Percentiles rank a stretch among this genome's conserved stretches.
Evolutionary conservation across 1,140 invertebrate genomes (phyloP).

Genomic region (Ceratina japonica): DNA sequence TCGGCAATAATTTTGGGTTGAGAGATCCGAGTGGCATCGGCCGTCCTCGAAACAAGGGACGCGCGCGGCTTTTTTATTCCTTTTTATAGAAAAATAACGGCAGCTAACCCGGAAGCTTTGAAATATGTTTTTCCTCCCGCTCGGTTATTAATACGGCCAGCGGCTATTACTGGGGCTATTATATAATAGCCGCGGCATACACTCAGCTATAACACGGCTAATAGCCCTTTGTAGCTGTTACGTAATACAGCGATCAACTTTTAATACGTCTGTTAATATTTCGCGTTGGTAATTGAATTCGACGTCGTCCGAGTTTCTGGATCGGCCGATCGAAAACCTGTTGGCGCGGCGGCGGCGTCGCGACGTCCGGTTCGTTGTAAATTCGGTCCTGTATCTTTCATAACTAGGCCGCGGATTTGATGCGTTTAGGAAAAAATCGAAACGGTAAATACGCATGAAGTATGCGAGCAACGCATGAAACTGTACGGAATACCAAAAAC

Average conservation of each 20-base stretch:
- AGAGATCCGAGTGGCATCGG: slow-evolving; percentile 18
- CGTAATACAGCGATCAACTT: slow-evolving; percentile 34
- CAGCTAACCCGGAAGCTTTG: slow-evolving; percentile 25
- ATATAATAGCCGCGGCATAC: slow-evolving; percentile 26
- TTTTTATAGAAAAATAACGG: slow-evolving; percentile 43
- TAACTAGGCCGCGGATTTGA: too few relatives aligned
- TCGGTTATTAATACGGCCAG: slow-evolving; percentile 37
- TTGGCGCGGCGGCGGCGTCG: background rate
- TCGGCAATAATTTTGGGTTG: slow-evolving; percentile 19
- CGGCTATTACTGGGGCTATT: slow-evolving; percentile 40
- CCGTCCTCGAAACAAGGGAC: slow-evolving; percentile 21
- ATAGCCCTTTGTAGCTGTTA: slow-evolving; percentile 37
- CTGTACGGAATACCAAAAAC: too few relatives aligned
- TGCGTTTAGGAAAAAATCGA: too few relatives aligned
- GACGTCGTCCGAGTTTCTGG: background rate
- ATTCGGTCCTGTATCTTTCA: too few relatives aligned
- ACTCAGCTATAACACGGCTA: slow-evolving; percentile 26
- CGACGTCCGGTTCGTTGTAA: too few relatives aligned
- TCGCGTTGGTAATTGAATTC: slow-evolving; percentile 29
- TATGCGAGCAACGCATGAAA: too few relatives aligned
- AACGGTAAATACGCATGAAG: too few relatives aligned
- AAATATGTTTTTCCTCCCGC: slow-evolving; percentile 12
- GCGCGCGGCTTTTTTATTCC: background rate
- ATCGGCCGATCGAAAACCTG: slow-evolving; percentile 13
- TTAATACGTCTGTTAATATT: slow-evolving; percentile 38